Conservation (phyloP, 64 coral and sea anemone genomes). For the Stichodactyla mertensii region DNA sequence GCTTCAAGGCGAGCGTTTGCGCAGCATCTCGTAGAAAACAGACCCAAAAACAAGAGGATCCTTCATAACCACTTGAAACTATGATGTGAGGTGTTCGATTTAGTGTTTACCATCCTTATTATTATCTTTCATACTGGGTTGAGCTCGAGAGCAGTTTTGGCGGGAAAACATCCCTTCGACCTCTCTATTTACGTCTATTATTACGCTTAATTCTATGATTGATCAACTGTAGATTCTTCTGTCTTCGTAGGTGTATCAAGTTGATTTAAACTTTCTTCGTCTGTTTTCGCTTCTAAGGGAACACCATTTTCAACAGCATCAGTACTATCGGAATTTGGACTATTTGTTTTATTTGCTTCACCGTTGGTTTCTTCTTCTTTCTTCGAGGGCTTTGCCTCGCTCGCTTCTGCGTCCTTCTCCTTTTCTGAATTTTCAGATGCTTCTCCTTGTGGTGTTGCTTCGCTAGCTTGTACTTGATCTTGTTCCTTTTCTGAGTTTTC, state of each 20-base stretch:
- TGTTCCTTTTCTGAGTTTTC: neutral
- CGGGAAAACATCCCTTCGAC: neutral
- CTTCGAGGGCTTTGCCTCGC: neutral
- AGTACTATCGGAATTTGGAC: neutral
- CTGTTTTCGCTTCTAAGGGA: neutral
- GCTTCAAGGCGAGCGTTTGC: too few species aligned
- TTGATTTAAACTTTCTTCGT: neutral
- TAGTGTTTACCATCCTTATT: too few species aligned
- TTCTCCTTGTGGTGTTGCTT: neutral
- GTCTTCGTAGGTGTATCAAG: neutral
- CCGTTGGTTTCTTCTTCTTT: neutral
- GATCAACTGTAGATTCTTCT: neutral
- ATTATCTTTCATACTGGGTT: neutral
- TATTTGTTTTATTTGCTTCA: neutral
- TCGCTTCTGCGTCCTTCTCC: neutral
- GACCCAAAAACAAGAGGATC: too few species aligned
- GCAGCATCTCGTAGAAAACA: too few species aligned
- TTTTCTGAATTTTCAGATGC: neutral
- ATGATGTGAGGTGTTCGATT: too few species aligned
- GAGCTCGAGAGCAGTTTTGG: neutral
- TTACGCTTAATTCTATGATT: neutral
- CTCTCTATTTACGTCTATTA: neutral
- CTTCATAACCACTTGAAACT: too few species aligned
- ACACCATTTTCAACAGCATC: neutral
- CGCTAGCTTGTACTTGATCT: neutral